Base-by-base conservation (phyloP, 2,113 vertebrate species). In the Eulemur macaco region DNA sequence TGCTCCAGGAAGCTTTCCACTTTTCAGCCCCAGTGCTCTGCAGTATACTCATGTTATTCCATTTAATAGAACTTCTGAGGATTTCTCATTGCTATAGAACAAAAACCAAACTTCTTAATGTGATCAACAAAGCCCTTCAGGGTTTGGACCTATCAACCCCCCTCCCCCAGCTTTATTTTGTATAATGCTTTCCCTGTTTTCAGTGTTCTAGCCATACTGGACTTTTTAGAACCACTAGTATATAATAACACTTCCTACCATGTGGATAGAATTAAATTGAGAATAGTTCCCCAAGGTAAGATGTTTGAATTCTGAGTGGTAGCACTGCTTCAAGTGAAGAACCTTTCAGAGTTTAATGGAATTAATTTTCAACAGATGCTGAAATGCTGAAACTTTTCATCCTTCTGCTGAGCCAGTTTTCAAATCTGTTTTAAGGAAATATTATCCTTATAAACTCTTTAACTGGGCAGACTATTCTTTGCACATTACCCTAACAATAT, bases 331-430 rank as follows among this genome's bases (percentile, higher is more conserved):
- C 34, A 83, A 18, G 20, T 31, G 52, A 90, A 47, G 60, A 54
- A 31, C 39, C 89, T 92, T 95, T 54, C 63, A 50, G 74, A 64
- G 56, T 66, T 74, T 92, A 71, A 73, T 34, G 42, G 47, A 54
- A 91, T 78, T 73, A 47, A 66, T 74, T 93, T 89, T 83, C 45
- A 60, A 71, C 34, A 83, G 86, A 92, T n/a, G n/a, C 76, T 64
- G 37, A 83, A 96, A 90, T 84, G 39, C 63, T 63, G 64, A 63
- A 76, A 58, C 47, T 31, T 60, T 47, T 93, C 25, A 50, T 66
- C n/a, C n/a, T 93, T 77, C 74, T 88, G 52, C 37, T 45, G 58
- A 85, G 5, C 6, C 58, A 71, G 25, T 94, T 71, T 77, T 86
- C n/a, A 91, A 71, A 76, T 64, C 37, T 82, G 5, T 74, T 92